A percentile compares a stretch with the other conserved stretches of the same genome.
Conservation (phyloP, 53 echinoderm and acorn worm species). For the Temnopleurus reevesii region DNA sequence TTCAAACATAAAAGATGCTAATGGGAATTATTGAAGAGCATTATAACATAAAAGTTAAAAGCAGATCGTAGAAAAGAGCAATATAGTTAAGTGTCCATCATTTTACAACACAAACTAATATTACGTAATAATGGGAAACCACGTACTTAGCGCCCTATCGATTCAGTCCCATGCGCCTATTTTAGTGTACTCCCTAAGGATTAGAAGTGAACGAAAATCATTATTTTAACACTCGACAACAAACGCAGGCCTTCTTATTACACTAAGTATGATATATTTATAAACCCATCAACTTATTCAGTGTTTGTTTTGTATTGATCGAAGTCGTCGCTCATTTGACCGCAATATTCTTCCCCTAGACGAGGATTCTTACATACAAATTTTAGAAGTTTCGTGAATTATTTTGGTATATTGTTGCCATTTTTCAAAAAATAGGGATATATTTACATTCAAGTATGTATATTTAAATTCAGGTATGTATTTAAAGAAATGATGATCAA, state of each 20-base stretch:
- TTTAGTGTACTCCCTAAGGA: conserved; percentile 14
- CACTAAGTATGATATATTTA: conserved; percentile 1
- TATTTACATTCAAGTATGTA: too few species aligned
- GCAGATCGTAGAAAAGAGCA: not conserved
- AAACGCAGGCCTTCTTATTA: not conserved
- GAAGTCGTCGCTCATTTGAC: not conserved
- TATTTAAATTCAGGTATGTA: too few species aligned
- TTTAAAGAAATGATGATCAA: too few species aligned
- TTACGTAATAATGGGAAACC: conserved; percentile 30
- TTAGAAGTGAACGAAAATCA: conserved; percentile 35
- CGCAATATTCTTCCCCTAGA: too few species aligned
- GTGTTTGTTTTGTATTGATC: conserved; percentile 1
- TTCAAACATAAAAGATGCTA: too few species aligned
- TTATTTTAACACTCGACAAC: conserved; percentile 28
- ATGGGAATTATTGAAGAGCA: not conserved
- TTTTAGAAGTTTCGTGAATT: too few species aligned
- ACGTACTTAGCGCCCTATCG: conserved; percentile 5
- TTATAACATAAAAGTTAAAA: not conserved
- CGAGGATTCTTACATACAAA: too few species aligned
- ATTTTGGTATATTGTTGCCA: too few species aligned
- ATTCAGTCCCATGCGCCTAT: not conserved
- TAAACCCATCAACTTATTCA: conserved; percentile 40
- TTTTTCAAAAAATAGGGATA: too few species aligned
- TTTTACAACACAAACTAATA: not conserved
- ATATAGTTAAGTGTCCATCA: not conserved